Evolutionary conservation across 2,113 vertebrate genomes (phyloP).

Genomic region (Urocynchramus pylzowi): DNA sequence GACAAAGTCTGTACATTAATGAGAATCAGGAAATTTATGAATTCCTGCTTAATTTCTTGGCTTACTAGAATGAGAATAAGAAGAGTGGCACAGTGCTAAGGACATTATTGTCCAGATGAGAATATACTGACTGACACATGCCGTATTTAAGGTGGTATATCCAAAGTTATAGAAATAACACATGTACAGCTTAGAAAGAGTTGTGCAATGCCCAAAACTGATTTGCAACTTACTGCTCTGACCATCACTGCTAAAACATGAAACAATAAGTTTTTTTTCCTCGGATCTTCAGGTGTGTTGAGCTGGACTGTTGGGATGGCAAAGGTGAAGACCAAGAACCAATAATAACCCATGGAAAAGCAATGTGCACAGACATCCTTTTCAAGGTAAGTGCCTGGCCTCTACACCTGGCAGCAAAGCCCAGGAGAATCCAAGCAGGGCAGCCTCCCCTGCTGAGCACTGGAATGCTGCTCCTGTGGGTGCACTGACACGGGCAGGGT

Average conservation of each 20-base stretch:
- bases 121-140: not conserved
- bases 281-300: slow-evolving; percentile 83
- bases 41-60: not conserved
- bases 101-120: not conserved
- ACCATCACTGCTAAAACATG: not conserved
- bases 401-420: not conserved
- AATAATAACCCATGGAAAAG: slow-evolving; percentile 98
- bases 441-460: not conserved
- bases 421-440: not conserved
- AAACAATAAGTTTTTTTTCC: not conserved
- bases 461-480: not conserved
- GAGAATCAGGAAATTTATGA: not conserved
- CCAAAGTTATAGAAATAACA: not conserved
- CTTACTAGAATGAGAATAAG: not conserved
- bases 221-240: not conserved
- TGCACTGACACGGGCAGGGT: not conserved
- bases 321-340: slow-evolving; percentile 99
- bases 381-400: slow-evolving; percentile 83
- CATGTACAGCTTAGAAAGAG: not conserved
- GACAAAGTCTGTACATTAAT: not conserved
- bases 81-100: not conserved
- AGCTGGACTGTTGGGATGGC: slow-evolving; percentile 98
- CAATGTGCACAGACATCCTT: slow-evolving; percentile 99
- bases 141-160: not conserved
- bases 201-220: not conserved